Base-by-base conservation (phyloP, 1,140 invertebrate species). In the Ceratoteleas bidentatus region DNA sequence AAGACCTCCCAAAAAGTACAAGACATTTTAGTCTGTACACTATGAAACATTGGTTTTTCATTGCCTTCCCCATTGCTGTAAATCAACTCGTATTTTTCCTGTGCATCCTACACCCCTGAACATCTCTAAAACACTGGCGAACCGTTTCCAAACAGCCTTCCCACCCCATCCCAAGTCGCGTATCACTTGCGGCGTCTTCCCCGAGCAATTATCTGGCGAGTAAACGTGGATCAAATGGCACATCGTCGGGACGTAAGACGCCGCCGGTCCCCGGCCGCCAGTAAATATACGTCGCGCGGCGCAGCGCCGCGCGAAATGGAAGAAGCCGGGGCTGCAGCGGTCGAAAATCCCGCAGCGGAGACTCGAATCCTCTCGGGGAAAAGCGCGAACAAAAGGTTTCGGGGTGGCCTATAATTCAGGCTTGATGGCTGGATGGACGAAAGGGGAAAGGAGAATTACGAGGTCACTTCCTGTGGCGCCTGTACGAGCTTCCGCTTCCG, bases 391-490 rank as follows among this genome's bases (percentile, higher is more conserved):
- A 91, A 91, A 91, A 90, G 89, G 89, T 90, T 90, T 88, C 85
- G 87, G 85, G 85, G 85, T 84, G 84, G 88, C 87, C 89, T 90
- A 91, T 91, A 91, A 90, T 90, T 90, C 89, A 91, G 85, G 80
- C 84, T 88, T 91, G 89, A 90, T 91, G 88, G 88, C 83, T 87
- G 86, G 88, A 90, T 86, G 75, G 87, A 86, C 87, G 86, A 79
- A 84, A 79, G 79, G 84, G 87, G 86, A 86, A 87, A 81, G 85
- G 88, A 90, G 89, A 91, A 91, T 91, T 91, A 91, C 90, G 90
- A 88, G 89, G 90, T 90, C 90, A 90, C 89, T 90, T 91, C 90
- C 89, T 88, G 89, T 91, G 89, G 89, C 87, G 88, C 88, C 87
- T 90, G 90, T 87, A 88, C 89, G 87, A 90, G 88, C 89, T 89